Evolutionary conservation across 2,113 vertebrate species (phyloP), one percentile per base, ranked within the genome.

Genomic region (Xiphophorus couchianus): DNA sequence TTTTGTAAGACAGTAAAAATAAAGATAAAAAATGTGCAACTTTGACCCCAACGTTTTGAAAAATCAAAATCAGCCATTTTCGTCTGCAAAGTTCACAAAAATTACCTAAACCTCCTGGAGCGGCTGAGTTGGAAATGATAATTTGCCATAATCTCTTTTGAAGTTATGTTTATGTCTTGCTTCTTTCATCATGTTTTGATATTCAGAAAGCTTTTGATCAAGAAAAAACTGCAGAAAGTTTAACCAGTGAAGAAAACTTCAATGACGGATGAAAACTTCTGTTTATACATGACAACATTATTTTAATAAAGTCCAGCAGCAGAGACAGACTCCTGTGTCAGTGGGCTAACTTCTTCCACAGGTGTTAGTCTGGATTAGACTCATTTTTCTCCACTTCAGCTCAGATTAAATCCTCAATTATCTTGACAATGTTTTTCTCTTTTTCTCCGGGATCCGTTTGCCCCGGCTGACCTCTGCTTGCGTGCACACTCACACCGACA

Each of bases 321-420:
- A 48, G 17, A n/a, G 9, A n/a, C 17, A n/a, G 25, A n/a, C 10
- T 25, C 6, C 22, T n/a, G 51, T 54, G 33, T 39, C 64, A 27
- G 69, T 35, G n/a, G 10, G 71, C 51, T 82, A 66, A 42, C 4
- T 19, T 72, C 29, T 27, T 68, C 37, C 5, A 13, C 15, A 29
- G 75, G 61, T 81, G 65, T 37, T 37, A 70, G 6, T 33, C 44
- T 22, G 76, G 78, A 86, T 86, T 80, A 80, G 83, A 78, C 22
- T 31, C 71, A 66, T 29, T 74, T 75, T 30, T 28, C 62, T 74
- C n/a, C n/a, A 1, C 68, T 87, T 37, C 51, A 15, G n/a, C 28
- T 76, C 12, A 1, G 76, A 86, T 88, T 80, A 83, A 84, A 79
- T 1, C 35, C 10, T 30, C 0, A 25, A 29, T 1, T 48, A 84